Base-by-base conservation (phyloP, 1,140 invertebrate species). In the Aphelenchoides besseyi region DNA sequence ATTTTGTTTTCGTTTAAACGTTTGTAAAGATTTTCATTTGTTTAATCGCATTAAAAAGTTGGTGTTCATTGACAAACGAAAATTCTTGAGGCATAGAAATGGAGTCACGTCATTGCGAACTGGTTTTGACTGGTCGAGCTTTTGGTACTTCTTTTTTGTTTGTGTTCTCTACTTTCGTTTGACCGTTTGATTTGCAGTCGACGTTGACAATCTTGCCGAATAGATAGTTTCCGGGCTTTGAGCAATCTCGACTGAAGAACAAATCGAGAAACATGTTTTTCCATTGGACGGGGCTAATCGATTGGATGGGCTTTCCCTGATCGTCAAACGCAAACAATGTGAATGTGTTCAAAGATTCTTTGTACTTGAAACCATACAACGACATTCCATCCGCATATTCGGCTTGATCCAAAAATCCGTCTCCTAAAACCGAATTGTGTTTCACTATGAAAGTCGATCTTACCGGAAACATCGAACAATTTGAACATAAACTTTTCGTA, bases 401-500 rank as follows among this genome's bases (percentile, higher is more conserved):
- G 12, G 70, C 68, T 2, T 82, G 8, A 69, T 81, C 79, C 68
- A 81, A 63, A 9, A 80, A 30, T 75, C 78, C 74, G 37, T 80
- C 78, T 37, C 63, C 77, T 79, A 36, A 32, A 79, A 33, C 3
- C 23, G n/a, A 26, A n/a, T n/a, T n/a, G n/a, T n/a, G n/a, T n/a
- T n/a, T n/a, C n/a, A 5, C 26, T 28, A 36, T 26, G 2, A 28
- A 75, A 3, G 64, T 16, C 71, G 18, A 12, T 3, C 48, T 54
- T 55, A 75, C 72, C 73, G 3, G 77, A 79, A 23, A 81, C 79
- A 64, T 81, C 80, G 59, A 81, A 81, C 12, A 81, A 54, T 61
- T 81, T 82, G 75, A 81, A 81, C 77, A 81, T 79, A 62, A 82
- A 81, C 30, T 69, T 68, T 2, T 68, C 55, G 68, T 81, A 81